Evolutionary conservation across 2,797 vertebrate species (phyloP), one percentile per base, ranked within the genome.

Genomic region (Pygocentrus nattereri): DNA sequence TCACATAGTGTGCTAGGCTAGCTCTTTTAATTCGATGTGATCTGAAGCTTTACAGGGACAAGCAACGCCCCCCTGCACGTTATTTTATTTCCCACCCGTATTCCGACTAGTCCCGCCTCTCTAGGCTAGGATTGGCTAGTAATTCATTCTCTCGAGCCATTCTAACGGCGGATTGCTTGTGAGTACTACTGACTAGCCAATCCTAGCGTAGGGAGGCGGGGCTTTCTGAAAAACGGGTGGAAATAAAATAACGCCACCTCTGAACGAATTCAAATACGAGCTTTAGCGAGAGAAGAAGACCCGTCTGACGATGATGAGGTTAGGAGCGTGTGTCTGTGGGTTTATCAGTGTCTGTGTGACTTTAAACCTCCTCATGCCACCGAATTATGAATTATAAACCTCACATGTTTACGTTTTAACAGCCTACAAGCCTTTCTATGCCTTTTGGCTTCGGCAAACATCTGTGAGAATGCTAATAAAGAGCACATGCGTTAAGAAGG

Each of bases 61-160:
- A 74, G 23, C 76, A 78, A 82, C 85, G 65, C 72, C 80, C 82
- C 77, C 77, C 69, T 82, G 47, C 34, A 64, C 44, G 52, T 71
- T 65, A 4, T 65, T 64, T 34, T 25, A 64, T 65, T 65, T 65
- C 18, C 6, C 62, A 34, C 5, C 62, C 31, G 30, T 65, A 19
- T 38, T 65, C 62, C 1, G 8, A 7, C 16, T 10, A 34, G 8
- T 13, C 31, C 62, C 30, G 30, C 62, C 62, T 21, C 31, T 21
- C 62, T 21, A 62, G 31, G 30, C 31, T 21, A 4, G 16, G 18
- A 65, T 65, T 65, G 62, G 62, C 62, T n/a, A 11, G 3, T 30
- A 5, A 10, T 4, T 13, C 25, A 30, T 4, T 0, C n/a, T 23
- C 25, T 4, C 62, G 0, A 65, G 15, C 0, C 13, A 18, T 10